Percentiles rank a stretch among this genome's conserved stretches.
These are phyloP conservation scores for Falco naumanni DNA, from an alignment of 2,797 vertebrate species.

Conservation along the genomic window DNA sequence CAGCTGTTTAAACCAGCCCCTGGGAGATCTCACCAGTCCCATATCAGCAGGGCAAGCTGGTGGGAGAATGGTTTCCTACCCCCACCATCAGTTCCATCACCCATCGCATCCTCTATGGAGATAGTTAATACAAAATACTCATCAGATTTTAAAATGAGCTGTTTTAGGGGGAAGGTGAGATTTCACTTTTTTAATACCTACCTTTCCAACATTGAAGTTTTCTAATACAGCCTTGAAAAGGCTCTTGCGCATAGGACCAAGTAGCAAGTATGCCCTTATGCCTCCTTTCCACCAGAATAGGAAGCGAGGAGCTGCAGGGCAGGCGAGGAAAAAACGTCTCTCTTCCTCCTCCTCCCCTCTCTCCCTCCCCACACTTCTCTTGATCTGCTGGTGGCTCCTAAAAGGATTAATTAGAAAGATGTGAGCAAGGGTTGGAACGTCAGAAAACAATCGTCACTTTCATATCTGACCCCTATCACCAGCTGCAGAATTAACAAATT, in stretches of 20 bases:
- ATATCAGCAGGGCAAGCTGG: neutral
- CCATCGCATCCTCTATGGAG: neutral
- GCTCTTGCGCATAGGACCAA: neutral
- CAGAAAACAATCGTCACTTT: constrained; percentile 84
- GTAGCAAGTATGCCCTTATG: neutral
- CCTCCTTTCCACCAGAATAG: neutral
- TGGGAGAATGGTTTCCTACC: neutral
- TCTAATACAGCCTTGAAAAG: neutral
- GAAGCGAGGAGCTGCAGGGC: neutral
- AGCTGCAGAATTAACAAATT: constrained; percentile 87
- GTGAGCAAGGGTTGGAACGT: constrained; percentile 82
- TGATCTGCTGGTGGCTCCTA: constrained; percentile 79
- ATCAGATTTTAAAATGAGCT: neutral
- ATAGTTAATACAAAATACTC: neutral
- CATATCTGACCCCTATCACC: constrained; percentile 84
- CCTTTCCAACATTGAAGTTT: neutral
- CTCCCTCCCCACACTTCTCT: constrained; percentile 57
- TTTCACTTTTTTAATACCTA: neutral
- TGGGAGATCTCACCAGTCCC: neutral
- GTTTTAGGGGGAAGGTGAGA: neutral
- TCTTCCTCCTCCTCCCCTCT: constrained; percentile 40
- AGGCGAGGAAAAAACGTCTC: neutral
- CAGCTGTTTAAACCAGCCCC: neutral
- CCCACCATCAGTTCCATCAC: neutral
- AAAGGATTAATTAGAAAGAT: constrained; percentile 84